Evolutionary conservation across 2,888 invertebrate genomes (phyloP), one percentile per base, ranked within the genome.

Genomic region (Scelioninae gen. 2): DNA sequence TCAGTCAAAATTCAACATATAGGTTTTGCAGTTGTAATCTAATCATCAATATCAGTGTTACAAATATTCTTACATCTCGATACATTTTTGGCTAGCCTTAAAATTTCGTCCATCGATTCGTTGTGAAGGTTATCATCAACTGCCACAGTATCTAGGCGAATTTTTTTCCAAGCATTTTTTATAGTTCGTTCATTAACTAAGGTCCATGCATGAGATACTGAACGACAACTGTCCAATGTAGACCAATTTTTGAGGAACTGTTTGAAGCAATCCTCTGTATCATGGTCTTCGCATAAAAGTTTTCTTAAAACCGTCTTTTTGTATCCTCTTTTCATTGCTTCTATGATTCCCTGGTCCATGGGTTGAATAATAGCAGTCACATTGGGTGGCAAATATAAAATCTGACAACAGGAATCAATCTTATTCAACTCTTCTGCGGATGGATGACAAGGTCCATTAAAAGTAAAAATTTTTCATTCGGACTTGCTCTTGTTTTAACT

Each of bases 151-250:
- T n/a, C n/a, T n/a, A n/a, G n/a, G n/a, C n/a, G n/a, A n/a, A n/a
- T n/a, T 55, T 77, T 76, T 33, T 73, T 76, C 78, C 79, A 78
- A 7, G 75, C 76, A 13, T 68, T 70, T 43, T 41, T 53, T 13
- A 79, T 28, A 25, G 64, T 74, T n/a, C 18, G 15, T 28, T 57
- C 41, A 28, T 50, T 37, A 7, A 79, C 53, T 45, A 46, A 45
- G 11, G 76, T 41, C 79, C 76, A 79, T 4, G 78, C 70, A 55
- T 58, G 71, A 7, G 74, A 76, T 16, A 78, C 35, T 50, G 77
- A 72, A 11, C 76, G 61, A 61, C 60, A 72, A 43, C 73, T 1
- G 7, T 48, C 48, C 15, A 31, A 15, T 10, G 31, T 48, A 13
- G 31, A 15, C 28, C 28, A 22, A 4, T 22, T 45, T n/a, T 45